Conservation (phyloP, 2,113 vertebrate genomes). For the Herpailurus yagouaroundi region DNA sequence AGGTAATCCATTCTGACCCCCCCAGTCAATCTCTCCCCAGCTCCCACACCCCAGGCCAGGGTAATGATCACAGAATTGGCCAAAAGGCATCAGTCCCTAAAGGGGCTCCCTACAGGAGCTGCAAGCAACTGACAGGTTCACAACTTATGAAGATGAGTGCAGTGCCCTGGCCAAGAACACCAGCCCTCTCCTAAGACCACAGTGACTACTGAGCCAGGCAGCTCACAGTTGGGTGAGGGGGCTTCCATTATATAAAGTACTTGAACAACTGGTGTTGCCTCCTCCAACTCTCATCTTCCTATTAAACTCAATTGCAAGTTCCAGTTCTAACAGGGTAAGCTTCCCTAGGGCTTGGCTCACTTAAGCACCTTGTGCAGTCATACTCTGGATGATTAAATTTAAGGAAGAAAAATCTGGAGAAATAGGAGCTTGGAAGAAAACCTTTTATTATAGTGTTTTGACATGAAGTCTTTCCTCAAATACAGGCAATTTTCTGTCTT, state of each 20-base stretch:
- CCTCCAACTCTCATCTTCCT: background rate
- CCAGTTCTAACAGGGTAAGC: background rate
- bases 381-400: background rate
- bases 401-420: background rate
- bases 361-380: background rate
- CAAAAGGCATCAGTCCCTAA: background rate
- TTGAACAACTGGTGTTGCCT: background rate
- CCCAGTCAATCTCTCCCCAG: background rate
- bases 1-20: background rate
- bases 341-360: background rate
- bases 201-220: background rate
- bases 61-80: background rate
- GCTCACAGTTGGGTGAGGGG: background rate
- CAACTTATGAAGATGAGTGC: background rate
- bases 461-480: background rate
- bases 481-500: background rate
- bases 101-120: background rate
- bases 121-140: background rate
- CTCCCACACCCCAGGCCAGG: background rate
- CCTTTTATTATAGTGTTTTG: conserved; percentile 13
- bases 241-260: background rate
- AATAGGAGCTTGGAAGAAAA: background rate
- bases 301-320: background rate
- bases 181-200: background rate
- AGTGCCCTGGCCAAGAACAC: background rate